A percentile compares a stretch with the other conserved stretches of the same genome.
Conservation (phyloP, 2,797 vertebrate species). For the Anguilla megastoma region DNA sequence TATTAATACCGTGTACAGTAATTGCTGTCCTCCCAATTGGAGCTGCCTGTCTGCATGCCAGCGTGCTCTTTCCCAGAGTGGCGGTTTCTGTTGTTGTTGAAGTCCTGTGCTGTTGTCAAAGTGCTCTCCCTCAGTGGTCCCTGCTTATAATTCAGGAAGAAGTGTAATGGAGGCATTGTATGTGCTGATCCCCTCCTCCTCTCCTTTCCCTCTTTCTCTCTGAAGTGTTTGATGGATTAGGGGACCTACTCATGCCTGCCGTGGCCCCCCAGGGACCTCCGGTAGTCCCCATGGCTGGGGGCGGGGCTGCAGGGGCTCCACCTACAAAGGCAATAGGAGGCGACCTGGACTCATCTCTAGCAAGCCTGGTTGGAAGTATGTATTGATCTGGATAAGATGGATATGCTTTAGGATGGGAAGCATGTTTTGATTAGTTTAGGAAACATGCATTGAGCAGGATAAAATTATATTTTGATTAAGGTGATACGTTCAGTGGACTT, state of each 20-base stretch:
- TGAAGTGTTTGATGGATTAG: conserved; percentile 94
- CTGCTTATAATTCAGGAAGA: neutral
- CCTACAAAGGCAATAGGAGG: conserved; percentile 85
- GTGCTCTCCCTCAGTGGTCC: conserved; percentile 18
- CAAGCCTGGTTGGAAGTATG: conserved; percentile 95
- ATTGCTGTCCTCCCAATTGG: neutral
- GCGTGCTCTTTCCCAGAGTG: neutral
- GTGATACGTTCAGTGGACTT: neutral
- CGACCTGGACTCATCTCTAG: conserved; percentile 93
- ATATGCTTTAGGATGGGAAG: conserved; percentile 47
- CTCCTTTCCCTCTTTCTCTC: conserved; percentile 33
- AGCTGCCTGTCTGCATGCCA: conserved; percentile 12
- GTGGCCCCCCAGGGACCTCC: conserved; percentile 86
- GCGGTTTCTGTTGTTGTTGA: neutral
- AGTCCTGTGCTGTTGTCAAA: conserved; percentile 26
- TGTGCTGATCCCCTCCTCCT: conserved; percentile 35
- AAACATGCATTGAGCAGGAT: neutral
- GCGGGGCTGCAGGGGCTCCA: conserved; percentile 66
- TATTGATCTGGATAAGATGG: conserved; percentile 38
- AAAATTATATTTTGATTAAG: neutral
- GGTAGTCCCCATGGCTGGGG: conserved; percentile 69
- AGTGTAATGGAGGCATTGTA: conserved; percentile 43
- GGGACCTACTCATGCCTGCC: conserved; percentile 94
- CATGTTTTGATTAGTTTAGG: neutral
- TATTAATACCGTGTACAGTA: neutral